A percentile compares a stretch with the other conserved stretches of the same genome.
Evolutionary conservation across 2,888 invertebrate species (phyloP).

Genomic region (Neelides folsomi): DNA sequence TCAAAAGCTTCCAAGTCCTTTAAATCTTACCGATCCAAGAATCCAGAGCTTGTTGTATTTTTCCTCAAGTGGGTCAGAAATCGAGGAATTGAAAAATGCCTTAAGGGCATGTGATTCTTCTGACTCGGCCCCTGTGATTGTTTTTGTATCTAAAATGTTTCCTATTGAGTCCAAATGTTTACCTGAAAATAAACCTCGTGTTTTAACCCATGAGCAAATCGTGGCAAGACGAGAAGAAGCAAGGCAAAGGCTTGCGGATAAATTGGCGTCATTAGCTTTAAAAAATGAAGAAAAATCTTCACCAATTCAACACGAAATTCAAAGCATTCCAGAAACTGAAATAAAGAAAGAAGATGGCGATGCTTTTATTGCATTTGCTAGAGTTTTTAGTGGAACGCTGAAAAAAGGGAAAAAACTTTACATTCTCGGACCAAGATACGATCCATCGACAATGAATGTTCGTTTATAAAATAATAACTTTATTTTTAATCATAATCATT

Average conservation of each 20-base stretch:
- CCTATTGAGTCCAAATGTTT: conserved; percentile 57
- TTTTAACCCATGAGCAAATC: conserved; percentile 62
- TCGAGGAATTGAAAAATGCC: conserved; percentile 55
- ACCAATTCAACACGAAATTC: conserved; percentile 11
- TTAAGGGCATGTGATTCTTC: conserved; percentile 55
- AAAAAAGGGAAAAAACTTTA: conserved; percentile 62
- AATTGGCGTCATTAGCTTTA: background rate
- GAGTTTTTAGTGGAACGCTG: conserved; percentile 79
- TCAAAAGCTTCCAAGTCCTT: conserved; percentile 66
- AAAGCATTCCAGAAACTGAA: conserved; percentile 34
- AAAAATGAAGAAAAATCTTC: background rate
- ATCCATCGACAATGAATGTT: conserved; percentile 46
- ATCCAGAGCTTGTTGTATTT: conserved; percentile 71
- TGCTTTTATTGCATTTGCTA: conserved; percentile 77
- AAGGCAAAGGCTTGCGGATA: conserved; percentile 42
- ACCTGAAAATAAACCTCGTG: conserved; percentile 65
- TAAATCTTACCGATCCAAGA: conserved; percentile 57
- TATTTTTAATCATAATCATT: background rate
- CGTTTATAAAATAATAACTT: no score
- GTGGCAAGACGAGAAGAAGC: conserved; percentile 53
- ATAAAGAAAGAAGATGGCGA: conserved; percentile 39
- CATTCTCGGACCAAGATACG: conserved; percentile 76
- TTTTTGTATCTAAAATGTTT: conserved; percentile 82
- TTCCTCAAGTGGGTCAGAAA: conserved; percentile 50
- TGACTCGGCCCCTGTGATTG: conserved; percentile 52